Evolutionary conservation across 2,113 vertebrate species (phyloP).

Genomic region (Centropristis striata): DNA sequence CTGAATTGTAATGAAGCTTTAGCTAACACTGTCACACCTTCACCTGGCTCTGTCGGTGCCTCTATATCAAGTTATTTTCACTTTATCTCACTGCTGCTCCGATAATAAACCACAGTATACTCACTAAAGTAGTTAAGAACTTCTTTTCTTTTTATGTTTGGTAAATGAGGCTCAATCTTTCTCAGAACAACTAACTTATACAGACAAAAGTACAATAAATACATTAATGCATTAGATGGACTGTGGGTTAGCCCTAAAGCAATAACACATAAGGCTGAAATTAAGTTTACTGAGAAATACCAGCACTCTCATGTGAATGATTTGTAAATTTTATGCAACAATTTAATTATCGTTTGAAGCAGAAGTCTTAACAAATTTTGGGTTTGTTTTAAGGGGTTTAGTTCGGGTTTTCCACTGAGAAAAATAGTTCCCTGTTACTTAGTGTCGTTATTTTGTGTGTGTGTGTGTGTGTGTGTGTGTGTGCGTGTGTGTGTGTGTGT

Average conservation of each 20-base stretch:
- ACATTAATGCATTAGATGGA: too few relatives aligned
- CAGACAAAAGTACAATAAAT: background rate
- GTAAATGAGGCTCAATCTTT: too few relatives aligned
- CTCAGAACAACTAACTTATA: too few relatives aligned
- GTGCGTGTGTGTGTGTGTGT: too few relatives aligned
- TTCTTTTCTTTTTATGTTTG: too few relatives aligned
- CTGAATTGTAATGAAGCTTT: slow-evolving; percentile 15
- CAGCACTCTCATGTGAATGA: too few relatives aligned
- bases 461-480: too few relatives aligned
- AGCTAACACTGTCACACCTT: background rate
- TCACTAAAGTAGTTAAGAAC: background rate
- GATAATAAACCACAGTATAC: background rate
- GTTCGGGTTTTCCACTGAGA: background rate
- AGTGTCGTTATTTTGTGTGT: too few relatives aligned
- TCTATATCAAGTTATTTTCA: background rate
- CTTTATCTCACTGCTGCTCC: background rate
- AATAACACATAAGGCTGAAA: background rate
- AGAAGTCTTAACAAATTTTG: background rate
- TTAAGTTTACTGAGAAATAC: too few relatives aligned
- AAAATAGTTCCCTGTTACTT: background rate
- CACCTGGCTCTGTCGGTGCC: background rate
- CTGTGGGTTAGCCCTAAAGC: too few relatives aligned
- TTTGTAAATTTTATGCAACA: too few relatives aligned
- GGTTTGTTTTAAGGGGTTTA: background rate
- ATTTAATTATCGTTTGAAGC: background rate